A percentile compares a stretch with the other conserved stretches of the same genome.
phyloP scores from a whole-genome alignment of 2,113 vertebrate genomes.

The Elgaria multicarinata region DNA sequence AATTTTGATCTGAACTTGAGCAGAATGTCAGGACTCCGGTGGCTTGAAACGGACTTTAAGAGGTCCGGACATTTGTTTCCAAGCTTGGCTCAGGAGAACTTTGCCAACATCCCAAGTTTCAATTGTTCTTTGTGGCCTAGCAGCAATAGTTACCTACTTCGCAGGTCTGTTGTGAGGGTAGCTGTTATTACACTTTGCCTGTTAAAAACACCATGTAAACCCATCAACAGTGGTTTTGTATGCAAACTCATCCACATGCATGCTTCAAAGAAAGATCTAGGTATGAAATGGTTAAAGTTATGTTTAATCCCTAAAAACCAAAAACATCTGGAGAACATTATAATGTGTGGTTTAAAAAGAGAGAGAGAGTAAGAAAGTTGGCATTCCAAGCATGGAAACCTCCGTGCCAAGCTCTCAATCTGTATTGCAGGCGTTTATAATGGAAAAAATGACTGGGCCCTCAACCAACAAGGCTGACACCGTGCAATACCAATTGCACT shows the following conservation, averaged over 20 bases:
- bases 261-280: neutral
- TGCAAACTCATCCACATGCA: neutral
- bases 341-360: conserved; percentile 12
- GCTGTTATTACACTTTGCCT: neutral
- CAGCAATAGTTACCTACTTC: neutral
- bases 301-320: conserved; percentile 3
- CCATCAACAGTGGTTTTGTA: neutral
- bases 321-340: conserved; percentile 10
- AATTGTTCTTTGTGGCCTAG: neutral
- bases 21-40: neutral
- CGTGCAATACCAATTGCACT: neutral
- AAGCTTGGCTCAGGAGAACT: neutral
- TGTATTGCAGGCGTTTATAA: neutral
- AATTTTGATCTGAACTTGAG: neutral
- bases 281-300: conserved; percentile 15
- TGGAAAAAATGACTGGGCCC: neutral
- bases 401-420: conserved; percentile 7
- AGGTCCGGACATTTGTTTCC: neutral
- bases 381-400: neutral
- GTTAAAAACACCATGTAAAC: neutral
- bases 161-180: neutral
- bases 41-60: neutral
- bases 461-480: neutral
- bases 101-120: neutral
- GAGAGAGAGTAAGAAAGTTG: neutral